Percentiles rank a stretch among this genome's conserved stretches.
These are phyloP conservation scores for Pocillopora damicornis DNA, from an alignment of 64 coral and sea anemone genomes.

Conservation along the genomic window DNA sequence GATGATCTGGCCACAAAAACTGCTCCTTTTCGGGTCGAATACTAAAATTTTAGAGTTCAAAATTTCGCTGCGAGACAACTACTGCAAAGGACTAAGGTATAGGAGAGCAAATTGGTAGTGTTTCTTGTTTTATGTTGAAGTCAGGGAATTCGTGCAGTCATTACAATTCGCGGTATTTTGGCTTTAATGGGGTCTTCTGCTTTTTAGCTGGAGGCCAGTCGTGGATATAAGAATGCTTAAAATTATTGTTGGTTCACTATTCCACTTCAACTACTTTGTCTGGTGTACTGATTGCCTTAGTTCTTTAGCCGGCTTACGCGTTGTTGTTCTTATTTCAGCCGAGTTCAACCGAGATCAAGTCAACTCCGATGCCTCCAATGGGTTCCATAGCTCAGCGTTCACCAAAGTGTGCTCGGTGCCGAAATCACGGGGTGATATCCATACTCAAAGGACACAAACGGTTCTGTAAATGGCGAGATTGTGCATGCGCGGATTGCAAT, in stretches of 20 bases:
- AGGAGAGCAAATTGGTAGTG: not conserved
- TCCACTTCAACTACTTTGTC: not conserved
- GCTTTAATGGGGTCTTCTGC: too few relatives aligned
- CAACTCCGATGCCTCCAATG: constrained; percentile 56
- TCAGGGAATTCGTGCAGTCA: too few relatives aligned
- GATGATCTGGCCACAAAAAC: not conserved
- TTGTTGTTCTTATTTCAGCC: constrained; percentile 14
- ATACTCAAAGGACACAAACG: constrained; percentile 80
- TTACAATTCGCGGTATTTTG: too few relatives aligned
- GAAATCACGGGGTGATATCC: constrained; percentile 75
- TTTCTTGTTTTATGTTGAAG: too few relatives aligned
- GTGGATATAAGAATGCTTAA: not conserved
- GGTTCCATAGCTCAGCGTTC: constrained; percentile 59
- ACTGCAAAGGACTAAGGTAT: not conserved
- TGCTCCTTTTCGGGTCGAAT: not conserved
- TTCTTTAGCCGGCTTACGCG: not conserved
- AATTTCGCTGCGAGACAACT: not conserved
- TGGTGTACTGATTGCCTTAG: not conserved
- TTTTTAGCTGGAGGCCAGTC: too few relatives aligned
- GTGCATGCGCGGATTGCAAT: constrained; percentile 69
- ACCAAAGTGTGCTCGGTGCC: constrained; percentile 68
- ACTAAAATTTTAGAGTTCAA: not conserved
- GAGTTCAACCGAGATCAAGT: constrained; percentile 18
- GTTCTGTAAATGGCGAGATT: constrained; percentile 83
- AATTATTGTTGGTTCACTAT: not conserved